A percentile compares a stretch with the other conserved stretches of the same genome.
Conservation (phyloP, 2,888 invertebrate species). For the Chydorus sphaericus region DNA sequence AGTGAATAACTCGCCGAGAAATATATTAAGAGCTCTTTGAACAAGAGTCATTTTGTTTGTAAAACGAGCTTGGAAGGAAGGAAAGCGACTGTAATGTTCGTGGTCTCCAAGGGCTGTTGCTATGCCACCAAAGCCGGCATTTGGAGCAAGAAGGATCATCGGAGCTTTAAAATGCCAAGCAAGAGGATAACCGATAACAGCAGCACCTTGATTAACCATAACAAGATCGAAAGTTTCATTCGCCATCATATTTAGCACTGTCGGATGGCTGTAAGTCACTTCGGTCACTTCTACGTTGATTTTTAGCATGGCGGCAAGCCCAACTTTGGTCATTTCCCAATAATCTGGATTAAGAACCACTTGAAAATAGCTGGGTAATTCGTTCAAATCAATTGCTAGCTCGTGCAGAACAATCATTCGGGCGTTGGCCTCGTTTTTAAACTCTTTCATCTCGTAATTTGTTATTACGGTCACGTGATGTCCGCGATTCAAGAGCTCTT, state of each 20-base stretch:
- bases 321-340: background rate
- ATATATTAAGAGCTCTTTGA: background rate
- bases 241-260: conserved; percentile 7
- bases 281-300: too few species aligned
- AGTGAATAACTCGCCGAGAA: background rate
- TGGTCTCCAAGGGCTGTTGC: background rate
- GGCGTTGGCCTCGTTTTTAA: background rate
- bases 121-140: background rate
- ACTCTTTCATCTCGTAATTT: background rate
- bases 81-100: background rate
- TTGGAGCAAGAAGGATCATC: background rate
- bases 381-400: background rate
- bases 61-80: background rate
- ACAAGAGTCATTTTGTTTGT: background rate
- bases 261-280: conserved; percentile 17
- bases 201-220: conserved; percentile 6
- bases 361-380: background rate
- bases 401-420: background rate
- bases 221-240: background rate
- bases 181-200: background rate
- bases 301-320: too few species aligned
- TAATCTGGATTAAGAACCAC: background rate
- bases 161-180: conserved; percentile 1
- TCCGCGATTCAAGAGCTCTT: conserved; percentile 22
- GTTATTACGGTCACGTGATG: conserved; percentile 24